A percentile compares a stretch with the other conserved stretches of the same genome.
Evolutionary conservation across 2,888 invertebrate genomes (phyloP).

Genomic region (Temnothorax ravouxi): DNA sequence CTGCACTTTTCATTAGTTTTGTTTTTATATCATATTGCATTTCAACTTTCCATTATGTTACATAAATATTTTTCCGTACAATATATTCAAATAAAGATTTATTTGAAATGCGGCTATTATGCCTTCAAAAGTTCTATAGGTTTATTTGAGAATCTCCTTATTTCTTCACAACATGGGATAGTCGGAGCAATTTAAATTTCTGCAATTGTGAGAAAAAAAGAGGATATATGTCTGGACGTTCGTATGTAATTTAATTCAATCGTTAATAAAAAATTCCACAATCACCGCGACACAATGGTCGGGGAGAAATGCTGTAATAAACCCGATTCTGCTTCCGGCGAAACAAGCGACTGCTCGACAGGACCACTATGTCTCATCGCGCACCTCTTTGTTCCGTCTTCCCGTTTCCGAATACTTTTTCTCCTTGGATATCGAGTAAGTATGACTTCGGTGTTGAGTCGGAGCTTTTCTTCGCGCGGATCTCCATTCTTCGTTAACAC

Average conservation of each 20-base stretch:
- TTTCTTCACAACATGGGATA: background rate
- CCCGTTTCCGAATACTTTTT: constrained; percentile 79
- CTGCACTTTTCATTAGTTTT: background rate
- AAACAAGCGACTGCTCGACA: constrained; percentile 50
- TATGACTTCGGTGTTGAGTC: constrained; percentile 62
- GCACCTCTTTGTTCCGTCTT: constrained; percentile 77
- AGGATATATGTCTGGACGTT: background rate
- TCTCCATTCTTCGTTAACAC: constrained; percentile 54
- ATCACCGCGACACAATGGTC: constrained; percentile 4
- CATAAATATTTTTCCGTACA: background rate
- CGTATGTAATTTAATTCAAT: constrained; percentile 6
- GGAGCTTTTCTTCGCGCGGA: constrained; percentile 76
- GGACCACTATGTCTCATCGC: constrained; percentile 46
- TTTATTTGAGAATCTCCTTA: background rate
- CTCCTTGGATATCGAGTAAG: constrained; percentile 61
- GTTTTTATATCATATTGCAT: background rate
- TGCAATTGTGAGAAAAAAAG: background rate
- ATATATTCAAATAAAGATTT: background rate
- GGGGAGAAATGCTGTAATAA: constrained; percentile 58
- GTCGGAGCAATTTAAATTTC: background rate
- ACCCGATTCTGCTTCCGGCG: constrained; percentile 53
- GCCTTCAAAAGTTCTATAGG: background rate
- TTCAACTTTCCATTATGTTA: background rate
- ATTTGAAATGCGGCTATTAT: background rate
- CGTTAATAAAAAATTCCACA: constrained; percentile 23